Percentiles rank a stretch among this genome's conserved stretches.
Evolutionary conservation across 2,797 vertebrate species (phyloP).

Genomic region (Chelmon rostratus): DNA sequence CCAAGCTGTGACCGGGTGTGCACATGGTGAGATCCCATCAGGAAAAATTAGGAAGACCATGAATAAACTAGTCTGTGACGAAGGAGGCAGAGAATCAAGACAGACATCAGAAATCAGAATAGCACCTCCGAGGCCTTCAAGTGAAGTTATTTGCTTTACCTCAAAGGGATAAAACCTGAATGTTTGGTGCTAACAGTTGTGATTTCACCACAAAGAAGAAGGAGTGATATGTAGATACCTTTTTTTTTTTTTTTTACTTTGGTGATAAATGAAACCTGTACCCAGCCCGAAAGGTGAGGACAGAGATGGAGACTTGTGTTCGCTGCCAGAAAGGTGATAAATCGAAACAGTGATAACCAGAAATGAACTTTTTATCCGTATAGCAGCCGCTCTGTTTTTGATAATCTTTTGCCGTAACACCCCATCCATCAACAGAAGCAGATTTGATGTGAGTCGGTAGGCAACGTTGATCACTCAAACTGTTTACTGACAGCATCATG

Average conservation of each 20-base stretch:
- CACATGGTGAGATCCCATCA: constrained; percentile 58
- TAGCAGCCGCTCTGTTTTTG: constrained; percentile 38
- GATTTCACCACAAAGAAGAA: constrained; percentile 61
- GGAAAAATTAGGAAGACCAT: constrained; percentile 59
- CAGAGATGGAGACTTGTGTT: constrained; percentile 62
- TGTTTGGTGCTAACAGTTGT: constrained; percentile 45
- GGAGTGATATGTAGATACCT: constrained; percentile 57
- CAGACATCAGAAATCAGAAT: constrained; percentile 31
- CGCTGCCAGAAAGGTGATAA: constrained; percentile 43
- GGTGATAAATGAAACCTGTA: constrained; percentile 77
- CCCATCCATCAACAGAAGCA: constrained; percentile 40
- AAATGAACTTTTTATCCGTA: constrained; percentile 61
- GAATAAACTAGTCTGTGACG: constrained; percentile 59
- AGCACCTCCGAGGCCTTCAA: constrained; percentile 45
- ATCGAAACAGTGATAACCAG: constrained; percentile 59
- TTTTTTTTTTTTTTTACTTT: constrained; percentile 57
- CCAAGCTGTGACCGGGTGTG: constrained; percentile 35
- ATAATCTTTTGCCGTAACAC: constrained; percentile 33
- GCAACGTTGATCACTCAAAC: constrained; percentile 29
- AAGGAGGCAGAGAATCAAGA: constrained; percentile 58
- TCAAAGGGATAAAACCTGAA: constrained; percentile 26
- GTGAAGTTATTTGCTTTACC: constrained; percentile 67
- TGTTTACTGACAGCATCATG: constrained; percentile 25
- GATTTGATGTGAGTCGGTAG: constrained; percentile 19
- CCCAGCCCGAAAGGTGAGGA: constrained; percentile 63